These are phyloP conservation scores for Drosophila recens DNA, from an alignment of 2,888 invertebrate genomes.

Conservation along the genomic window DNA sequence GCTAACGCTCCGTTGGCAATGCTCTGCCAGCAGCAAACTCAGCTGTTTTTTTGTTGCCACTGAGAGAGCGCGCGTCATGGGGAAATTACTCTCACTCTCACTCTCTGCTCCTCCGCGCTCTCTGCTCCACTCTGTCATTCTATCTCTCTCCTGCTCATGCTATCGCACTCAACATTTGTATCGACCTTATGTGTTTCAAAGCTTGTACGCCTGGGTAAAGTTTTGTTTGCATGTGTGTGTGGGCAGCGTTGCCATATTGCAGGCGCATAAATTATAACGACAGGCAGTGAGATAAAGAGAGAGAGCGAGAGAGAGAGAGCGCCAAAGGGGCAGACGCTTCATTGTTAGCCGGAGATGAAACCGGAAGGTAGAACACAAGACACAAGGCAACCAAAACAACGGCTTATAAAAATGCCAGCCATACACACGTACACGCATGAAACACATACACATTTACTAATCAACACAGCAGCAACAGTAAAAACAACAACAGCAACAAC, in stretches of 20 bases:
- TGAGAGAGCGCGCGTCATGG: constrained; percentile 7
- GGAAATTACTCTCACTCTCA: constrained; percentile 48
- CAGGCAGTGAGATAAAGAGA: constrained; percentile 39
- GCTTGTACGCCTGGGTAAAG: constrained; percentile 67
- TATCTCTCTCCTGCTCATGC: constrained; percentile 3
- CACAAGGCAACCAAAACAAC: constrained; percentile 71
- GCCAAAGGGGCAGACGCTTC: constrained; percentile 46
- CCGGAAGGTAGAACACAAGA: constrained; percentile 70
- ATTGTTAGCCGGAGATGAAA: constrained; percentile 79
- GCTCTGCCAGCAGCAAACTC: constrained; percentile 46
- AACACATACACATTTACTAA: constrained; percentile 66
- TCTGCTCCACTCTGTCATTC: constrained; percentile 13
- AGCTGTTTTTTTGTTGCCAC: constrained; percentile 65
- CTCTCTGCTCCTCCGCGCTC: constrained; percentile 13
- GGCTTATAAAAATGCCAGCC: constrained; percentile 66
- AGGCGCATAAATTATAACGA: constrained; percentile 75
- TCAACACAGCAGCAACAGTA: constrained; percentile 62
- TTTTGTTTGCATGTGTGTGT: constrained; percentile 40
- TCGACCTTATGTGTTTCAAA: constrained; percentile 67
- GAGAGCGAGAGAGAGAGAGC: constrained; percentile 17
- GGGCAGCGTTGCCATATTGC: constrained; percentile 76
- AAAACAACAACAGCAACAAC: constrained; percentile 23
- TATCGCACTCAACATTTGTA: constrained; percentile 66
- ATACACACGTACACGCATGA: constrained; percentile 33
- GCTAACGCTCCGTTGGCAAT: constrained; percentile 53